Evolutionary conservation across 2,888 invertebrate species (phyloP).

Genomic region (Entomobrya multifasciata): DNA sequence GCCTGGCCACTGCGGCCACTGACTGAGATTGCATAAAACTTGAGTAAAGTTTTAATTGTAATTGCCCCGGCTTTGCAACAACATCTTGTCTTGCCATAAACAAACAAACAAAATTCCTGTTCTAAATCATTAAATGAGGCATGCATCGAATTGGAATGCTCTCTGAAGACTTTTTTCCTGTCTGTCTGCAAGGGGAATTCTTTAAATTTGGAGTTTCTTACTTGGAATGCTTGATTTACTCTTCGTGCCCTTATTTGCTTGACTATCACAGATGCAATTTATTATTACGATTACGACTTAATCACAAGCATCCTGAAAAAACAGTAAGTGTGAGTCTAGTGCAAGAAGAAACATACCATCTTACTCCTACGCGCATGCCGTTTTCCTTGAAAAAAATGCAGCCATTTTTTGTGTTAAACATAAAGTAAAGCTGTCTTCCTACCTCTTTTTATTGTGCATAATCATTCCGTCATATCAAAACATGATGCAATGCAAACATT

Average conservation of each 20-base stretch:
- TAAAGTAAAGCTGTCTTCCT: too few relatives aligned
- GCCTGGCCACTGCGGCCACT: too few relatives aligned
- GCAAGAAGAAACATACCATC: background rate
- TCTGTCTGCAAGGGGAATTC: slow-evolving; percentile 17
- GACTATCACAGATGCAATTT: background rate
- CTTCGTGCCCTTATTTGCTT: slow-evolving; percentile 54
- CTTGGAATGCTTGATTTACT: slow-evolving; percentile 51
- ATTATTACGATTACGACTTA: background rate
- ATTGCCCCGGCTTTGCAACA: background rate
- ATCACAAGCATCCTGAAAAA: background rate
- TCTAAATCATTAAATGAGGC: background rate
- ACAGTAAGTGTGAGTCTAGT: background rate
- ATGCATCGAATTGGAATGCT: background rate
- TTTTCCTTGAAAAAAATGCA: slow-evolving; percentile 23
- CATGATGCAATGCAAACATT: background rate
- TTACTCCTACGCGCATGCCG: slow-evolving; percentile 26
- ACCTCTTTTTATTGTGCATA: background rate
- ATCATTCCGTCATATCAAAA: background rate
- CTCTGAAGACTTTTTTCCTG: slow-evolving; percentile 20
- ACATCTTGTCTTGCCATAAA: background rate
- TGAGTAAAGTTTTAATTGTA: background rate
- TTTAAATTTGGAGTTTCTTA: background rate
- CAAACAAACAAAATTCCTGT: background rate
- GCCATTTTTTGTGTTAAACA: background rate
- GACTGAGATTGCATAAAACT: too few relatives aligned